Percentiles rank a stretch among this genome's conserved stretches.
Conservation (phyloP, 2,888 invertebrate species). For the Autographa pulchrina region DNA sequence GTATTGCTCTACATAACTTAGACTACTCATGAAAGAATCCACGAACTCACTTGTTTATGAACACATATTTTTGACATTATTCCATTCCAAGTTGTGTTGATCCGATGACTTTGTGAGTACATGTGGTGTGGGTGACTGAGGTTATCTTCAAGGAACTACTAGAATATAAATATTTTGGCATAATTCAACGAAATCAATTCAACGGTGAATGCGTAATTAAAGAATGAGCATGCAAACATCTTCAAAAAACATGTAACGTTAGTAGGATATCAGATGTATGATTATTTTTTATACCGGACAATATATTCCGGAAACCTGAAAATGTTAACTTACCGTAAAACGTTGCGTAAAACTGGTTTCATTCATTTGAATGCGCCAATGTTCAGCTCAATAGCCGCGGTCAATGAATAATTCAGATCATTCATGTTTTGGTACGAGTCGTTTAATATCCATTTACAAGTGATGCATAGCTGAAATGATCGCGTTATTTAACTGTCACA, state of each 20-base stretch:
- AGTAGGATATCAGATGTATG: background rate
- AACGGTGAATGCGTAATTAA: background rate
- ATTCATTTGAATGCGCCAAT: constrained; percentile 10
- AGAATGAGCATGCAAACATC: background rate
- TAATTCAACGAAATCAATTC: no score
- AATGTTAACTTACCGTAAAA: constrained; percentile 14
- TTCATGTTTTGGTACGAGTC: constrained; percentile 5
- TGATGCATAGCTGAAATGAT: constrained; percentile 15
- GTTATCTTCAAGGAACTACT: no score
- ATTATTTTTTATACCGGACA: background rate
- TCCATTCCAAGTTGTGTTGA: no score
- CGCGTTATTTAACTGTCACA: background rate
- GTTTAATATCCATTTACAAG: constrained; percentile 13
- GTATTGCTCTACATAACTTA: no score
- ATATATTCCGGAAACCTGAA: background rate
- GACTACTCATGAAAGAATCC: no score
- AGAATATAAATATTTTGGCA: no score
- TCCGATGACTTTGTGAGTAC: no score
- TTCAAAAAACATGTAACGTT: background rate
- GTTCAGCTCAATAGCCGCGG: constrained; percentile 3
- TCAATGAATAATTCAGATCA: constrained; percentile 15
- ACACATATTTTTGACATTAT: no score
- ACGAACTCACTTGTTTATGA: no score
- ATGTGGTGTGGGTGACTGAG: no score
- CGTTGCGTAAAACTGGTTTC: background rate